phyloP scores from a whole-genome alignment of 2,888 invertebrate species.

The Zelleria hepariella region DNA sequence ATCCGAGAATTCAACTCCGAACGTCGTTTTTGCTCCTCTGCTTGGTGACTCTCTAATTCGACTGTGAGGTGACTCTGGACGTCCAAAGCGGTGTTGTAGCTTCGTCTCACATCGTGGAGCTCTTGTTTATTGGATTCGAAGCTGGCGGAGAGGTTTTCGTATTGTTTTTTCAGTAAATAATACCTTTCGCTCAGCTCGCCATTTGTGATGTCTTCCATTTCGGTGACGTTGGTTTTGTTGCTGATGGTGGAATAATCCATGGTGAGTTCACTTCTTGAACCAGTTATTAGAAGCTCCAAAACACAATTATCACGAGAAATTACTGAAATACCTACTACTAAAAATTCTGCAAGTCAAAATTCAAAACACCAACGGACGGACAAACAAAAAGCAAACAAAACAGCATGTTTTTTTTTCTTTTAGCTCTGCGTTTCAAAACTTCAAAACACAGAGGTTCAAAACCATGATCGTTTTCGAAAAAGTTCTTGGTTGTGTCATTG shows the following conservation, averaged over 20 bases:
- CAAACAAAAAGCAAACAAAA: too few species aligned
- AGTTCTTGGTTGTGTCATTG: too few species aligned
- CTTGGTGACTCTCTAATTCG: conserved; percentile 54
- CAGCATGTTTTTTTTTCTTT: too few species aligned
- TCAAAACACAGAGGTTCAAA: too few species aligned
- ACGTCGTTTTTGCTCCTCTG: conserved; percentile 39
- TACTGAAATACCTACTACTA: too few species aligned
- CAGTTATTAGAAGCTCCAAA: too few species aligned
- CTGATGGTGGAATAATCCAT: conserved; percentile 65
- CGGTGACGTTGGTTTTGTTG: conserved; percentile 46
- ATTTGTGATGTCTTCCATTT: conserved; percentile 47
- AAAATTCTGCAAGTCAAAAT: too few species aligned
- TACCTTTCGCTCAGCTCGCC: conserved; percentile 54
- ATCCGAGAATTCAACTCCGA: conserved; percentile 41
- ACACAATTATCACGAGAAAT: too few species aligned
- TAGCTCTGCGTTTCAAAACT: too few species aligned
- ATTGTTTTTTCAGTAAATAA: conserved; percentile 54
- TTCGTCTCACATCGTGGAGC: conserved; percentile 51
- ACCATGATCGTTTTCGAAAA: too few species aligned
- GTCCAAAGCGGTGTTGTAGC: conserved; percentile 57
- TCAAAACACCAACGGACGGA: too few species aligned
- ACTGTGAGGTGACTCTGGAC: conserved; percentile 54
- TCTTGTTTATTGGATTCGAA: conserved; percentile 59
- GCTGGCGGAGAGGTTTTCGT: conserved; percentile 40
- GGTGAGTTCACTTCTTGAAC: conserved; percentile 5